Evolutionary conservation across 2,888 invertebrate species (phyloP), one percentile per base, ranked within the genome.

Genomic region (Mesorhabditis belari): DNA sequence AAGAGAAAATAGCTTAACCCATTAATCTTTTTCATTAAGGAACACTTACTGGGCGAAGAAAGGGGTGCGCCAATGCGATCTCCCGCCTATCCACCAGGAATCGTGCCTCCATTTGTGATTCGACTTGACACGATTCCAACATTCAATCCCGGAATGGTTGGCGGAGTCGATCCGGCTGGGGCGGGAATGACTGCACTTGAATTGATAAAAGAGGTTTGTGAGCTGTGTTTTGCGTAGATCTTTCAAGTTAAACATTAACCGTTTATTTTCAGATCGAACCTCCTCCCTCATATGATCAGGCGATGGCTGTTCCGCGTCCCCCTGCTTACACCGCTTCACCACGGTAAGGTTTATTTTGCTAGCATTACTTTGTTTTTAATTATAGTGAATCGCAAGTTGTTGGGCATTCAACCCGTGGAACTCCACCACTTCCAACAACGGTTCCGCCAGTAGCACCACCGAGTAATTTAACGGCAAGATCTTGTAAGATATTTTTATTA

Each of bases 281-380:
- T 6, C 73, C 76, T 6, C 76, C 76, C 0, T 60, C 70, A 26
- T 76, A 76, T 60, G 76, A 76, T 49, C 74, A 74, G 59, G 75
- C 69, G 9, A 57, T 69, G 54, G 60, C 61, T 2, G 62, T 67
- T 3, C 57, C 62, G 6, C 60, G 57, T 12, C 70, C 72, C 6
- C 70, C 72, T 0, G 57, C 58, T 27, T 70, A 70, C 57, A 62
- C 58, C 6, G 62, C n/a, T n/a, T n/a, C n/a, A n/a, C n/a, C n/a
- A n/a, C n/a, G n/a, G n/a, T n/a, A n/a, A n/a, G n/a, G n/a, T n/a
- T n/a, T n/a, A n/a, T n/a, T n/a, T n/a, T n/a, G n/a, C n/a, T n/a
- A n/a, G n/a, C n/a, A n/a, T n/a, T n/a, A n/a, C n/a, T n/a, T n/a
- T n/a, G n/a, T n/a, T n/a, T n/a, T n/a, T n/a, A n/a, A n/a, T n/a